phyloP scores from a whole-genome alignment of 2,888 invertebrate species.

The Caenorhabditis sp. region DNA sequence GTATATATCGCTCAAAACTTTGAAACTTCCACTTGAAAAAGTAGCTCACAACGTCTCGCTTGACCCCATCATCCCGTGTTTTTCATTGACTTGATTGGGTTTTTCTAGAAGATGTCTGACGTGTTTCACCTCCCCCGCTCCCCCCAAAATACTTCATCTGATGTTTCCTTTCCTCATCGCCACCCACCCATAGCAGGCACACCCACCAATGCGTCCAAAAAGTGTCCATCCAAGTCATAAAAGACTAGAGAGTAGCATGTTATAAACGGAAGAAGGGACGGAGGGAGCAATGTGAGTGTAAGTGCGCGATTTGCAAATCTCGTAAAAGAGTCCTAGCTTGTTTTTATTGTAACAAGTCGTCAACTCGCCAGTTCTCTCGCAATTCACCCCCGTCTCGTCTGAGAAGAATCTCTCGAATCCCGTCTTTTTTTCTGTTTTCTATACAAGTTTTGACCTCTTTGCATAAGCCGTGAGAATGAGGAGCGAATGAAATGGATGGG shows the following conservation, averaged over 20 bases:
- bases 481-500: background rate
- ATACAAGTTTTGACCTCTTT: constrained; percentile 5
- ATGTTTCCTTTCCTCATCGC: too few relatives aligned
- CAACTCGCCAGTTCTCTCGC: background rate
- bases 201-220: background rate
- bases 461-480: constrained; percentile 21
- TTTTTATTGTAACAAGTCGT: constrained; percentile 53
- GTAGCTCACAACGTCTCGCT: too few relatives aligned
- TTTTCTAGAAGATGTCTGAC: too few relatives aligned
- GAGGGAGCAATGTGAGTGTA: constrained; percentile 5
- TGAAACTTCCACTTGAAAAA: too few relatives aligned
- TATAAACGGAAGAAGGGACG: constrained; percentile 19
- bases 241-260: constrained; percentile 21
- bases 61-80: too few relatives aligned
- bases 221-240: constrained; percentile 9
- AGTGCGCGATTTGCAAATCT: constrained; percentile 58
- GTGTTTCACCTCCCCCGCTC: too few relatives aligned
- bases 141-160: too few relatives aligned
- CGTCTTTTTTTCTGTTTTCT: constrained; percentile 12
- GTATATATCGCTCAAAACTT: too few relatives aligned
- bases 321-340: constrained; percentile 46
- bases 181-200: too few relatives aligned
- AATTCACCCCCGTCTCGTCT: constrained; percentile 8
- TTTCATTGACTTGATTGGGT: too few relatives aligned
- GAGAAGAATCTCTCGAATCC: constrained; percentile 14